Percentiles rank a stretch among this genome's conserved stretches.
Conservation (phyloP, 2,113 vertebrate species). For the Hippopotamus amphibius region DNA sequence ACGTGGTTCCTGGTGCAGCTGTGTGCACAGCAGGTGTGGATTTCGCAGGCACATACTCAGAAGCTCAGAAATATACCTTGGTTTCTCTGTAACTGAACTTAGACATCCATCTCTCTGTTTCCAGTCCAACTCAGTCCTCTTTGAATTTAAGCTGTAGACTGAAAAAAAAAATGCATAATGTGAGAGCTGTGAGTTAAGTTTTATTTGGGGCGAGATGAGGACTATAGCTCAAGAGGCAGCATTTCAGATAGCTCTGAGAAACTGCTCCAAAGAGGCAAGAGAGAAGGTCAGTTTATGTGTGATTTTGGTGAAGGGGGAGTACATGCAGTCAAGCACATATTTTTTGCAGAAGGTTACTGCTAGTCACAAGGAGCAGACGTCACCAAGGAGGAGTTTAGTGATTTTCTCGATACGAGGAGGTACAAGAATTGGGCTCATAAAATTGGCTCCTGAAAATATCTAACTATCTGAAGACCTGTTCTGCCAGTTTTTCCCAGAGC, state of each 20-base stretch:
- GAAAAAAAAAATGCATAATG: not conserved
- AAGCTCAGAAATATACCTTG: not conserved
- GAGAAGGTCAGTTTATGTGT: not conserved
- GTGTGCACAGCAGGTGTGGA: not conserved
- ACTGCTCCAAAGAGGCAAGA: not conserved
- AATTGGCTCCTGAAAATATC: not conserved
- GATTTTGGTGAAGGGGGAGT: not conserved
- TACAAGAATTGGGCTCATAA: not conserved
- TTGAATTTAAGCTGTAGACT: not conserved
- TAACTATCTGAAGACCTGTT: not conserved
- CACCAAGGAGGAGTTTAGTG: not conserved
- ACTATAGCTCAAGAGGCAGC: not conserved
- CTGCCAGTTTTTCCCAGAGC: not conserved
- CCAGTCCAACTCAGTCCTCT: not conserved
- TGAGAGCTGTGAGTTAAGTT: not conserved
- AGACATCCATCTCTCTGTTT: not conserved
- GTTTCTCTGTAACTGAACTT: not conserved
- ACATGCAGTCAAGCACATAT: not conserved
- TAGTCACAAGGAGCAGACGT: not conserved
- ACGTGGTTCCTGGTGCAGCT: fast-evolving
- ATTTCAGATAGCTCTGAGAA: not conserved
- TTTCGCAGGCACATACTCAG: not conserved
- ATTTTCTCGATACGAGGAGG: not conserved
- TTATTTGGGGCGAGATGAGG: not conserved
- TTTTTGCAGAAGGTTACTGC: not conserved